Evolutionary conservation across 64 coral and sea anemone genomes (phyloP).

Genomic region (Actinia tenebrosa): DNA sequence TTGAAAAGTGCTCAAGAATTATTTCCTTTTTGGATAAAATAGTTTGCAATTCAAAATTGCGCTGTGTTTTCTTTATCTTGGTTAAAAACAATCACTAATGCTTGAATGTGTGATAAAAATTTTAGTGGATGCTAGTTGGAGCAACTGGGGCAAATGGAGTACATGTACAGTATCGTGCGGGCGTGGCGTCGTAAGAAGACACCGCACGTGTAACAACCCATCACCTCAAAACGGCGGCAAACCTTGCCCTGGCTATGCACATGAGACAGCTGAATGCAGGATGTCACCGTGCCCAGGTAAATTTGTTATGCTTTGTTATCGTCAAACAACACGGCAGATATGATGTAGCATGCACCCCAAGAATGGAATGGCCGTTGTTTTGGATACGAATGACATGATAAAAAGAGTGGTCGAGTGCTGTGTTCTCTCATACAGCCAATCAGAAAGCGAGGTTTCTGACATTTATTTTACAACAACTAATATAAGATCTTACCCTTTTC

Average conservation of each 20-base stretch:
- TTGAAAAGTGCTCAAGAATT: too few relatives aligned
- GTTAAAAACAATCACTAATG: background rate
- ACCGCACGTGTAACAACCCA: conserved; percentile 72
- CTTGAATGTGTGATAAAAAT: background rate
- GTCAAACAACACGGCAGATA: too few relatives aligned
- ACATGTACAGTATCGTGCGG: conserved; percentile 78
- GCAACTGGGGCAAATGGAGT: conserved; percentile 83
- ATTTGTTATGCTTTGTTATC: background rate
- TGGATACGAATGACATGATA: too few relatives aligned
- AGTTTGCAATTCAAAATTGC: too few relatives aligned
- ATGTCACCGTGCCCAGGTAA: conserved; percentile 42
- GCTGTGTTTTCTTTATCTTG: too few relatives aligned
- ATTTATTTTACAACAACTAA: background rate
- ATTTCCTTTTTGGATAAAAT: too few relatives aligned
- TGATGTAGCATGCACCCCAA: too few relatives aligned
- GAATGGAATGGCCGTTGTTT: too few relatives aligned
- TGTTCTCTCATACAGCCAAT: too few relatives aligned
- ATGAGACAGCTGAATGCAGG: conserved; percentile 73
- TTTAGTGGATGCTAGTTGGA: conserved; percentile 90
- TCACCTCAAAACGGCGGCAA: conserved; percentile 70
- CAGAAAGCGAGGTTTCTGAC: conserved; percentile 6
- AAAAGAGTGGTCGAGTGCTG: too few relatives aligned
- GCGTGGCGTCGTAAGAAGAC: conserved; percentile 63
- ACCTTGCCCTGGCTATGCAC: conserved; percentile 66
- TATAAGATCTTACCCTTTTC: background rate